A percentile compares a stretch with the other conserved stretches of the same genome.
Evolutionary conservation across 2,113 vertebrate genomes (phyloP).

Genomic region (Mesitornis unicolor): DNA sequence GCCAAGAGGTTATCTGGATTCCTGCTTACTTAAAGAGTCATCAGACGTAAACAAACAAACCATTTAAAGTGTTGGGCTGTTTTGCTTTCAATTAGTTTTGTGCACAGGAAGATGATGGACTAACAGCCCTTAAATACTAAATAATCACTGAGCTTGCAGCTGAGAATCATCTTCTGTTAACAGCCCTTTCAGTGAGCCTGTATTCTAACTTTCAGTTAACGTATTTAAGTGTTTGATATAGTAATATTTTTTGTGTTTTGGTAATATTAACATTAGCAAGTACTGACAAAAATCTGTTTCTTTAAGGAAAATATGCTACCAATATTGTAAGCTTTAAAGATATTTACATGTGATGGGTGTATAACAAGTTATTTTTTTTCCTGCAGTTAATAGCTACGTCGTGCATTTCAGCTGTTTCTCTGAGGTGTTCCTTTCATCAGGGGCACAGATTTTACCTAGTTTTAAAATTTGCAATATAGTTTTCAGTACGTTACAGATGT

Average conservation of each 20-base stretch:
- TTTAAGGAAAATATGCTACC: not conserved
- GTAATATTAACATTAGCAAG: not conserved
- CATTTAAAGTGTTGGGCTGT: not conserved
- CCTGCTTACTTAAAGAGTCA: not conserved
- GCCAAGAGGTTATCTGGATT: not conserved
- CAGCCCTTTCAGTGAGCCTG: not conserved
- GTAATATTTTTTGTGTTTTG: not conserved
- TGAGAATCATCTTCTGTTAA: not conserved
- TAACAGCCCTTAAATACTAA: not conserved
- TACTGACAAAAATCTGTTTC: not conserved
- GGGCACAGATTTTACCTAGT: not conserved
- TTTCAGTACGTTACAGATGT: slow-evolving; percentile 11
- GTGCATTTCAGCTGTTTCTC: not conserved
- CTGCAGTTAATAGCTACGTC: not conserved
- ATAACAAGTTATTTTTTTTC: not conserved
- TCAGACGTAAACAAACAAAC: not conserved
- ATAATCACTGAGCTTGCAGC: not conserved
- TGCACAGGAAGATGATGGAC: not conserved
- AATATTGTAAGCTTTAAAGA: not conserved
- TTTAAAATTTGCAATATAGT: not conserved
- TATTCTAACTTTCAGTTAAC: not conserved
- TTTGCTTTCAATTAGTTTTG: not conserved
- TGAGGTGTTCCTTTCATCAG: not conserved
- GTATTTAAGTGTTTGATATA: not conserved
- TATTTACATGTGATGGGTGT: not conserved